A percentile compares a stretch with the other conserved stretches of the same genome.
Conservation (phyloP, 2,113 vertebrate genomes). For the Poecile atricapillus region DNA sequence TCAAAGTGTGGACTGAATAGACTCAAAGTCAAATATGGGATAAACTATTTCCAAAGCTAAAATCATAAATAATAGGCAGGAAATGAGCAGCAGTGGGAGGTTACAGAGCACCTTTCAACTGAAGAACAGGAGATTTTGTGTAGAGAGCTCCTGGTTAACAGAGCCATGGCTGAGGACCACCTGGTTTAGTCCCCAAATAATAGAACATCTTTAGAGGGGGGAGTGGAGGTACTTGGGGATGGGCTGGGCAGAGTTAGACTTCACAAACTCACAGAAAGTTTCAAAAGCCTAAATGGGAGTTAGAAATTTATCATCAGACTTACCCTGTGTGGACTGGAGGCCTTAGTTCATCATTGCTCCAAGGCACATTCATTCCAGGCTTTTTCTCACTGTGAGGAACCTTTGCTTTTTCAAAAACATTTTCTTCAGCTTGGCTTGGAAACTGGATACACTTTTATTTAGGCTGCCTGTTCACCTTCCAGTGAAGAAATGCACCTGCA, state of each 20-base stretch:
- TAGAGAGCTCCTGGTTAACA: background rate
- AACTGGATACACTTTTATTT: background rate
- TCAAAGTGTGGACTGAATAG: background rate
- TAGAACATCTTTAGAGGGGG: background rate
- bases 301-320: background rate
- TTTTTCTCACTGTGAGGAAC: background rate
- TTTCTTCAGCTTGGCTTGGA: background rate
- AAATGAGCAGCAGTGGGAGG: background rate
- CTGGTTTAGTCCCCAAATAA: background rate
- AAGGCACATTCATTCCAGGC: background rate
- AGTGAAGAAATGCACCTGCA: background rate
- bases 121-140: background rate
- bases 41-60: constrained; percentile 17
- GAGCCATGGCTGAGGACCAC: background rate
- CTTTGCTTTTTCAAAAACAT: background rate
- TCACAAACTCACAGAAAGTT: background rate
- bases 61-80: background rate
- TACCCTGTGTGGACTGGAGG: background rate
- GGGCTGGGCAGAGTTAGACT: too few relatives aligned
- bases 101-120: background rate
- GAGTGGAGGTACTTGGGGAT: background rate
- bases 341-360: background rate
- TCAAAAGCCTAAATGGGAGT: background rate
- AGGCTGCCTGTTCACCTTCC: background rate
- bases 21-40: background rate